Conservation (phyloP, 2,113 vertebrate genomes). For the Hyperoodon ampullatus region DNA sequence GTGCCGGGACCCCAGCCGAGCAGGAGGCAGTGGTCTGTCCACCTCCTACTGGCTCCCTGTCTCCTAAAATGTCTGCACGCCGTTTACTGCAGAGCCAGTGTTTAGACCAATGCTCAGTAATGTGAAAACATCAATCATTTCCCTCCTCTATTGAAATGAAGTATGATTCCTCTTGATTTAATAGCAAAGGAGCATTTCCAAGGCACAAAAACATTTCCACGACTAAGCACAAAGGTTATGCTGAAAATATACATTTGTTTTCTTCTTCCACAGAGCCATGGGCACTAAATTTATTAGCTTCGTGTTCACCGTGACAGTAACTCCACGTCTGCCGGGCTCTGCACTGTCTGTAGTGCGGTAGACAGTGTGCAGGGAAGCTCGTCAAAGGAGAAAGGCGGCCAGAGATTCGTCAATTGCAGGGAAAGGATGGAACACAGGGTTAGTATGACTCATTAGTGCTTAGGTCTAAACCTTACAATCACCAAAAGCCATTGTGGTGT, state of each 20-base stretch:
- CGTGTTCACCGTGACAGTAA: accelerated
- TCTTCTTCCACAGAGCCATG: background rate
- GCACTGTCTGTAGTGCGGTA: accelerated
- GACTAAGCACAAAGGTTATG: background rate
- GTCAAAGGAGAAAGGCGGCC: background rate
- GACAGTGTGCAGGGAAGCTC: background rate
- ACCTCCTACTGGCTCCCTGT: background rate
- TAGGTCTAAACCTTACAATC: background rate
- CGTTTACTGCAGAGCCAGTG: constrained; percentile 24
- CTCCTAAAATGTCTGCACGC: constrained; percentile 34
- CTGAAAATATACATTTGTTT: background rate
- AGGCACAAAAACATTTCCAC: background rate
- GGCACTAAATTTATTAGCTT: background rate
- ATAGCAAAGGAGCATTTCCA: constrained; percentile 28
- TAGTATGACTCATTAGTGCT: background rate
- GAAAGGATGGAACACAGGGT: background rate
- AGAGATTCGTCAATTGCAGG: background rate
- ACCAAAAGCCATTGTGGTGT: background rate
- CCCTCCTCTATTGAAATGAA: constrained; percentile 37
- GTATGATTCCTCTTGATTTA: background rate
- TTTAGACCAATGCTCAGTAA: constrained; percentile 51
- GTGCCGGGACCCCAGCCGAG: background rate
- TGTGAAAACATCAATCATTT: constrained; percentile 61
- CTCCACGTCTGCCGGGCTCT: background rate
- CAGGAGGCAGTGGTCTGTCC: background rate